Evolutionary conservation across 2,888 invertebrate species (phyloP), one percentile per base, ranked within the genome.

Genomic region (Sisyra terminalis): DNA sequence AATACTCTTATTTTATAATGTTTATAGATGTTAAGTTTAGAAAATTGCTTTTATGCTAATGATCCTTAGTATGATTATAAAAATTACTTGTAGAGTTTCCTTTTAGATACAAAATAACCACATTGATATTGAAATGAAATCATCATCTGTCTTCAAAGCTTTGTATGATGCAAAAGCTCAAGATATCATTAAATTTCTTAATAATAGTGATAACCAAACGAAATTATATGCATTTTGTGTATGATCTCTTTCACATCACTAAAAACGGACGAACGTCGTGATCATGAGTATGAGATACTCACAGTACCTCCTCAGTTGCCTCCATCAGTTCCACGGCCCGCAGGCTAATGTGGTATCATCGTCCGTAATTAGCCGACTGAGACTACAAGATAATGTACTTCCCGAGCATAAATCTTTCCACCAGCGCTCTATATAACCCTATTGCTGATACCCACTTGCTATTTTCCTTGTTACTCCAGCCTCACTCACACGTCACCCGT

Each of bases 311-410:
- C 50, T 47, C 47, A 48, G 47, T 49, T 48, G 17, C 46, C 47
- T 46, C 47, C 24, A 37, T 13, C 36, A 50, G 56, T 54, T 53
- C 54, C 53, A 53, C 53, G 55, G 53, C 63, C 58, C 57, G 56
- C 54, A 57, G 65, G 62, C 65, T 65, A 65, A 65, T 64, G 65
- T 63, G 64, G 64, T 63, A 65, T 65, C 64, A 64, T 65, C 64
- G 63, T 62, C 64, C 56, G 64, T 66, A 66, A 66, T 66, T 66
- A 66, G 65, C 61, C 64, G 63, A 61, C 63, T 63, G 61, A 63
- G 63, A 63, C 63, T 65, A 65, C 65, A 66, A 66, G 65, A 66
- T 66, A 66, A 66, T 66, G 65, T 66, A 66, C 66, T 66, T 64
- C 61, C 57, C 59, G 57, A 55, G 61, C 60, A 62, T 65, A 65